phyloP scores from a whole-genome alignment of 2,113 vertebrate species.

The Tupaia tana region DNA sequence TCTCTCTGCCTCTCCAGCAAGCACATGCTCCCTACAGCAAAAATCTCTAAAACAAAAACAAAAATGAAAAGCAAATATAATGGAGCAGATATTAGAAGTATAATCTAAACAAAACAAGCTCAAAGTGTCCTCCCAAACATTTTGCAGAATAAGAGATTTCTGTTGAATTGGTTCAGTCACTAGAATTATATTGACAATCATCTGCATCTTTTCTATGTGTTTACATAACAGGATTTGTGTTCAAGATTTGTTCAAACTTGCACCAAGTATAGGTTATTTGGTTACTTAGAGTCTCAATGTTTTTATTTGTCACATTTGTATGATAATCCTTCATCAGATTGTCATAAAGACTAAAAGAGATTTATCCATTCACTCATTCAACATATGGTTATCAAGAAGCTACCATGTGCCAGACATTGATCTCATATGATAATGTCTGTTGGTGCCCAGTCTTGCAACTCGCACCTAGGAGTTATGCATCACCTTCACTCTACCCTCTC shows the following conservation, averaged over 20 bases:
- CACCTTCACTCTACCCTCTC: not conserved
- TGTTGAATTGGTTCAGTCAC: not conserved
- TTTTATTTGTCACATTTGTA: not conserved
- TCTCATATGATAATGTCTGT: not conserved
- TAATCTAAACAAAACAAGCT: not conserved
- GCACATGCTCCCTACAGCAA: too few relatives aligned
- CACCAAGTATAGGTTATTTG: not conserved
- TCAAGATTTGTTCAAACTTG: not conserved
- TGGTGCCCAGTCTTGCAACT: not conserved
- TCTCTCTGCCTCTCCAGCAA: too few relatives aligned
- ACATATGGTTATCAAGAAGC: not conserved
- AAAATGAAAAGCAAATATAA: not conserved
- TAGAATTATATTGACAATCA: not conserved
- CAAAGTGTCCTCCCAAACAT: not conserved
- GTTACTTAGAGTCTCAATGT: not conserved
- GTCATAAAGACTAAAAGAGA: not conserved
- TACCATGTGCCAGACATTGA: not conserved
- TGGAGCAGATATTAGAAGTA: not conserved
- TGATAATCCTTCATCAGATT: not conserved
- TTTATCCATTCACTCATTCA: constrained; percentile 4
- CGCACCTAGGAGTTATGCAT: not conserved
- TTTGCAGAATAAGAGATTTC: not conserved
- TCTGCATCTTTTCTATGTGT: not conserved
- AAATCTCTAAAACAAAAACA: too few relatives aligned
- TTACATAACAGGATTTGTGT: not conserved